phyloP scores from a whole-genome alignment of 2,797 vertebrate genomes.

The Malurus leucopterus region DNA sequence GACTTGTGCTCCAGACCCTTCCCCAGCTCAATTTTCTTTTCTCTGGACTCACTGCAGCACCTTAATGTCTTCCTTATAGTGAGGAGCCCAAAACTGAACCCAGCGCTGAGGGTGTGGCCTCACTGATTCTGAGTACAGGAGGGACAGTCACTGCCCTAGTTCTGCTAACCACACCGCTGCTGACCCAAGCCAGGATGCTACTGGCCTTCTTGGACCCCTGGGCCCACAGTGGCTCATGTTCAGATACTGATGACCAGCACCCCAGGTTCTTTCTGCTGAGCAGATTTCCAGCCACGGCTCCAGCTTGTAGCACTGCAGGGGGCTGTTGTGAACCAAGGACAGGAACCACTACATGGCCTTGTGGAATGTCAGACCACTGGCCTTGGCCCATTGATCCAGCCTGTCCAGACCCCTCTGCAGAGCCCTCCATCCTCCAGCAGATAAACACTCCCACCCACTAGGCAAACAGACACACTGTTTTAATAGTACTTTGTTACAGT shows the following conservation, averaged over 20 bases:
- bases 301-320: background rate
- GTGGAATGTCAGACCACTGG: too few relatives aligned
- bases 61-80: accelerated
- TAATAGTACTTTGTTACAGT: background rate
- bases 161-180: background rate
- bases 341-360: background rate
- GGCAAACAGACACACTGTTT: background rate
- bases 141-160: background rate
- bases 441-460: accelerated
- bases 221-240: background rate
- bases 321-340: background rate
- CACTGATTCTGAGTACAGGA: background rate
- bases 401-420: background rate
- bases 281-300: background rate
- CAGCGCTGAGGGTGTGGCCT: background rate
- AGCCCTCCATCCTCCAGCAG: background rate
- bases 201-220: too few relatives aligned
- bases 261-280: background rate
- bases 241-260: background rate
- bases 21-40: background rate
- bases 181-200: background rate
- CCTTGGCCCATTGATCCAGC: background rate
- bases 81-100: background rate
- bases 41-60: background rate
- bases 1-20: background rate